Evolutionary conservation across 2,113 vertebrate genomes (phyloP).

Genomic region (rat (Rattus norvegicus)): GRCr8 NC_086021.1:82274501-82275000

Average conservation of each 20-base stretch:
- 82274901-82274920: slow-evolving; percentile 85
- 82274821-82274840: slow-evolving; percentile 81
- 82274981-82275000: slow-evolving; percentile 92
- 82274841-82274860: slow-evolving; percentile 80
- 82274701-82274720: slow-evolving; percentile 46
- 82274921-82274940: slow-evolving; percentile 91
- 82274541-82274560: slow-evolving; percentile 11
- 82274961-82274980: slow-evolving; percentile 93
- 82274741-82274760: slow-evolving; percentile 61
- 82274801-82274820: slow-evolving; percentile 68
- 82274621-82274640: slow-evolving; percentile 61
- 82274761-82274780: slow-evolving; percentile 7
- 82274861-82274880: slow-evolving; percentile 86
- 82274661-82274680: slow-evolving; percentile 86
- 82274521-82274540: background rate
- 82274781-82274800: background rate
- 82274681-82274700: slow-evolving; percentile 48
- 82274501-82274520: background rate
- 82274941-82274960: slow-evolving; percentile 91
- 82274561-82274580: slow-evolving; percentile 7
- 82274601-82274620: background rate
- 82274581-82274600: slow-evolving; percentile 1
- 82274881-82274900: slow-evolving; percentile 88
- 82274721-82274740: slow-evolving; percentile 79
- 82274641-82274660: slow-evolving; percentile 78